Conservation (phyloP, 2,113 vertebrate species). For the Odocoileus virginianus region DNA sequence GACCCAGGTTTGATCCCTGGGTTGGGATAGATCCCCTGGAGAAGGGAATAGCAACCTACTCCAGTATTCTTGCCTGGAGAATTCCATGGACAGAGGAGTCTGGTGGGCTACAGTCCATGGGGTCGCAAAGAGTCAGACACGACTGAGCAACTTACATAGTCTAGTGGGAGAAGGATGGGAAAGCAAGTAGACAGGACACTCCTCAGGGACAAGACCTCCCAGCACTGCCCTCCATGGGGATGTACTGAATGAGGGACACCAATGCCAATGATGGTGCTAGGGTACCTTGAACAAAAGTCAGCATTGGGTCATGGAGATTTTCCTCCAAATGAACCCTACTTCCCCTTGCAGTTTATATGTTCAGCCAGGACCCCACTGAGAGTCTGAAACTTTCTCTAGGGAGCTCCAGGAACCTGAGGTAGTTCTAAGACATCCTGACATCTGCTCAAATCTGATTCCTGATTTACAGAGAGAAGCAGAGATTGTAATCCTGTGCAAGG, state of each 20-base stretch:
- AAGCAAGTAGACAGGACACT: rapidly evolving
- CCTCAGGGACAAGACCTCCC: not conserved
- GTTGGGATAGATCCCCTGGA: not conserved
- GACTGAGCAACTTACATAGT: not conserved
- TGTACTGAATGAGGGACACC: rapidly evolving
- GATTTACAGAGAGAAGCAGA: not conserved
- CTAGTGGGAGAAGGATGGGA: not conserved
- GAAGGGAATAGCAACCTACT: not conserved
- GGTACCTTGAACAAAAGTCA: not conserved
- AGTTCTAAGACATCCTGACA: not conserved
- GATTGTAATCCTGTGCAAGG: not conserved
- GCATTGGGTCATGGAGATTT: not conserved
- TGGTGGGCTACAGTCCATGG: not conserved
- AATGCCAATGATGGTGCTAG: rapidly evolving
- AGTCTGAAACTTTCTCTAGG: not conserved
- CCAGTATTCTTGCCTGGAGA: not conserved
- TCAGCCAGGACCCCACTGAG: not conserved
- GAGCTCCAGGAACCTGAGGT: not conserved
- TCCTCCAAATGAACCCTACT: rapidly evolving
- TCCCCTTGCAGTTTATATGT: not conserved
- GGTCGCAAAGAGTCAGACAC: not conserved
- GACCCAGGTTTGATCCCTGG: not conserved
- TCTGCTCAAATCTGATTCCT: not conserved
- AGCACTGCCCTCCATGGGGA: rapidly evolving
- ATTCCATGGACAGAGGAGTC: not conserved